Base-by-base conservation (phyloP, 2,113 vertebrate species). In the Gopherus flavomarginatus region DNA sequence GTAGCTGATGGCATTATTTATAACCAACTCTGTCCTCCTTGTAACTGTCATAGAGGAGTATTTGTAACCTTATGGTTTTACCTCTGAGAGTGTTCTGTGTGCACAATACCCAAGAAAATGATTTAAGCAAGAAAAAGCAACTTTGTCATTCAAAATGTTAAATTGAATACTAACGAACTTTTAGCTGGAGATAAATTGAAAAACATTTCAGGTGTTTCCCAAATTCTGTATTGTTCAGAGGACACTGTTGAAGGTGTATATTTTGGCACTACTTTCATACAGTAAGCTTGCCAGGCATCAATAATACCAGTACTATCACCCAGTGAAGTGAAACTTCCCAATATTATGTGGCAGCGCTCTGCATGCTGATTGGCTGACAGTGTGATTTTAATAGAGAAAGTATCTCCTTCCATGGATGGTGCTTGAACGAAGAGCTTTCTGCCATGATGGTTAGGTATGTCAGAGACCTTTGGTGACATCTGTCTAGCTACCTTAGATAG, bases 61-160 rank as follows among this genome's bases (percentile, higher is more conserved):
- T 38, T 59, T 87, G 59, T 69, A 82, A 82, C 31, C 65, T 86
- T 22, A 2, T 59, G 31, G 83, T 65, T n/a, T 65, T 65, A 86
- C 94, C 56, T 29, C 26, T 94, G 6, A 88, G 90, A n/a, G 10
- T 56, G 62, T 94, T 92, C 78, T 86, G 57, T 87, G 87, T 69
- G 62, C 47, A 59, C 4, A 77, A 29, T 8, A 54, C 90, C 83
- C n/a, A 38, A 11, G 86, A 84, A 87, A 62, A 89, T 92, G 84
- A 84, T 38, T 29, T 1, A 5, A 93, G 57, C 5, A 29, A 14
- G 19, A 26, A 62, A 56, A 49, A 4, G 0, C 2, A 72, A 72
- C 62, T 69, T 72, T 69, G 17, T 69, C 65, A 21, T 69, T 69
- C 31, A n/a, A 69, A 72, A 38, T 38, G n/a, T 62, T 62, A 62